phyloP scores from a whole-genome alignment of 2,113 vertebrate genomes.

The Mobula hypostoma region DNA sequence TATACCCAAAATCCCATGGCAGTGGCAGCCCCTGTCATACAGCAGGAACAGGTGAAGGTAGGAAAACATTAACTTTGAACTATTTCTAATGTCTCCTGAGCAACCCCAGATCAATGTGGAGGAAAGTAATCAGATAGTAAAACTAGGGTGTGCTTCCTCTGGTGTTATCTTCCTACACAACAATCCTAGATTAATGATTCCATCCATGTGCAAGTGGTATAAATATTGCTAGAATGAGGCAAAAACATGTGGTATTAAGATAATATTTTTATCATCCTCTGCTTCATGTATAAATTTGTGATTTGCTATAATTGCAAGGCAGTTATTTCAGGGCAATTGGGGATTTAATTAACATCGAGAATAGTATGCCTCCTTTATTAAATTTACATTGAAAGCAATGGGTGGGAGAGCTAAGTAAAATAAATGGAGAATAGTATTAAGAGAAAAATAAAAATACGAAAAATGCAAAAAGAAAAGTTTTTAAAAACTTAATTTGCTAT shows the following conservation, averaged over 20 bases:
- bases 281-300: not conserved
- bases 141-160: not conserved
- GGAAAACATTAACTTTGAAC: conserved; percentile 36
- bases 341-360: not conserved
- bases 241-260: not conserved
- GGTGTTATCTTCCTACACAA: not conserved
- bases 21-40: conserved; percentile 59
- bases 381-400: not conserved
- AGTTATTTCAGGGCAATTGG: not conserved
- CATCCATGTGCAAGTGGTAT: not conserved
- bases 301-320: not conserved
- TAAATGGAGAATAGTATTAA: not conserved
- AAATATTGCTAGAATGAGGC: not conserved
- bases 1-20: conserved; percentile 54
- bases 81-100: not conserved
- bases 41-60: conserved; percentile 49
- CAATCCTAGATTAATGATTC: not conserved
- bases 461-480: not conserved
- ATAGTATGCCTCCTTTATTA: not conserved
- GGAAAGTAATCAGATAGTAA: not conserved
- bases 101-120: not conserved
- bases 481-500: not conserved
- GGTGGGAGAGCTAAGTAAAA: not conserved
- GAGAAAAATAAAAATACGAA: not conserved
- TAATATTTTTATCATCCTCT: not conserved